Evolutionary conservation across 2,888 invertebrate genomes (phyloP), one percentile per base, ranked within the genome.

Genomic region (Orthosia gothica): DNA sequence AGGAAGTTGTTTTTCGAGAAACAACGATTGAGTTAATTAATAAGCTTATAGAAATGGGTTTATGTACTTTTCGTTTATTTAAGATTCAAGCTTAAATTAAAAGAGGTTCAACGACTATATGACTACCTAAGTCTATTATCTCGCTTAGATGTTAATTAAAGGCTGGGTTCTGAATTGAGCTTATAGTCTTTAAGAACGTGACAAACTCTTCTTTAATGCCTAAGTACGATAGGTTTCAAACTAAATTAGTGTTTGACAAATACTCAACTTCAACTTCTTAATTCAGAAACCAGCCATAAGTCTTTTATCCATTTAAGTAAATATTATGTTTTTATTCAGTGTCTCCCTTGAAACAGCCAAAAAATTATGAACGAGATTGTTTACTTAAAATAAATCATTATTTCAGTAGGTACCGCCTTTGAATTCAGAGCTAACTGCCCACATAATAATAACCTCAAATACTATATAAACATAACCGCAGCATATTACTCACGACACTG

Each of bases 401-500:
- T 70, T 49, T 9, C 11, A 1, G 1, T 18, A 32, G 11, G 18
- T 32, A 40, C 40, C 5, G 3, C 2, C 4, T 15, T 49, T 1
- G 0, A 7, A 23, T 23, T 49, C 40, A 45, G 5, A 63, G 0
- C n/a, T 47, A 71, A 70, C n/a, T 49, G 40, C 5, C 11, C 1
- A 15, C 18, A 61, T 23, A 63, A 45, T 45, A 45, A 50, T 59
- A 54, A 50, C 13, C 11, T 50, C 40, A 47, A 70, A 57, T 26
- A 65, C 26, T 62, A 32, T 62, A 62, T 52, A 20, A 64, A 57
- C 13, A 63, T 49, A 54, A 52, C 57, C 3, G n/a, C 45, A 61
- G 23, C 49, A 79, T 69, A 70, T 79, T 72, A 70, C 67, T 66
- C 70, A 73, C 58, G 15, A 72, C 61, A 67, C 74, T 70, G 32